Base-by-base conservation (phyloP, 2,113 vertebrate genomes). In the Hemiprocne comata region DNA sequence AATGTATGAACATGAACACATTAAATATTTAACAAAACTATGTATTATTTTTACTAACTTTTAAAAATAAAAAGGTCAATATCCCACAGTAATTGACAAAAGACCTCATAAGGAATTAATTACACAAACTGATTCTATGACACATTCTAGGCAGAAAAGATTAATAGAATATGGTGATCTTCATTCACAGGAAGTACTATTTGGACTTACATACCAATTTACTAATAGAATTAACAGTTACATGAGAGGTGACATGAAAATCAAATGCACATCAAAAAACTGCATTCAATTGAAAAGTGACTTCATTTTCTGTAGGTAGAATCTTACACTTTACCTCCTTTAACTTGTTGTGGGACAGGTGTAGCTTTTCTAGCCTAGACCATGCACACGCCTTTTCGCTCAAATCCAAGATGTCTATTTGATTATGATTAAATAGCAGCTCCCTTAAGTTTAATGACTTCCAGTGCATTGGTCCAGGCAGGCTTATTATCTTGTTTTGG, bases 331-430 rank as follows among this genome's bases (percentile, higher is more conserved):
- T 97, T 97, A 99, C 99, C 99, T 99, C 98, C 28, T 98, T 98
- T 62, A 99, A 97, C 77, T 98, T 98, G 97, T 99, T 99, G 96
- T 98, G 97, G 54, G 98, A 98, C 74, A 99, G 98, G 86, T 99
- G 98, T 9, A 99, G 97, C 74, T 99, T 99, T 98, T 99, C 99
- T 83, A 99, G 97, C 53, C 99, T 94, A 93, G 98, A 97, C 99
- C 99, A 99, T 2, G 94, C 97, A 93, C 93, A 93, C 24, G 98
- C 95, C 12, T 98, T 98, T 92, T 98, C 98, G 29, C 97, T 98
- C 82, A 99, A 98, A 90, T 99, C 98, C 95, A 99, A 97, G 44
- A 90, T 2, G 3, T 76, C 89, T 91, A 99, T 99, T 42, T 97
- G 94, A 98, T 99, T 99, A 81, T 99, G 96, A 93, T 98, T 99